Evolutionary conservation across 2,888 invertebrate genomes (phyloP).

Genomic region (Drosophila lutescens): DNA sequence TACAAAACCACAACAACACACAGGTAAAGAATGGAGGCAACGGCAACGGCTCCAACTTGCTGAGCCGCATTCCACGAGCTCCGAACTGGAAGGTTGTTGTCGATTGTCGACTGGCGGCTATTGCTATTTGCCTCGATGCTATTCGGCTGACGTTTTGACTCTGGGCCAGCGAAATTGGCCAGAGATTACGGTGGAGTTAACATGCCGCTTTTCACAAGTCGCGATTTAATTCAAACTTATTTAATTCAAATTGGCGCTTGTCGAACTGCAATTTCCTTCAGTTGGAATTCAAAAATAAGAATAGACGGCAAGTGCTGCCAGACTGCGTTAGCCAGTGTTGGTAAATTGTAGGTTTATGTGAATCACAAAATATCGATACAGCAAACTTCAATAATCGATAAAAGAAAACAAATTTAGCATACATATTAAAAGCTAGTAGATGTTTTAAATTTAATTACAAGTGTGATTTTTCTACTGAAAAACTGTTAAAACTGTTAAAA

Average conservation of each 20-base stretch:
- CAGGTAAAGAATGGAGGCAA: constrained; percentile 29
- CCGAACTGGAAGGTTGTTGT: constrained; percentile 10
- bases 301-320: constrained; percentile 1
- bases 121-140: constrained; percentile 5
- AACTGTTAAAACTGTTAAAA: no score
- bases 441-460: not conserved
- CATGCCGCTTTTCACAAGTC: not conserved
- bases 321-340: not conserved
- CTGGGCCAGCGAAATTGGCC: not conserved
- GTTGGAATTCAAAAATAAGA: constrained; percentile 11
- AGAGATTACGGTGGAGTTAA: not conserved
- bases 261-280: not conserved
- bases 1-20: not conserved
- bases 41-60: constrained; percentile 60
- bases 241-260: not conserved
- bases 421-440: no score
- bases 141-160: constrained; percentile 25
- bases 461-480: no score
- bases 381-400: not conserved
- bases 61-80: constrained; percentile 68
- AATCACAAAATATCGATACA: not conserved
- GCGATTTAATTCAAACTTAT: not conserved
- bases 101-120: not conserved
- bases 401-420: not conserved
- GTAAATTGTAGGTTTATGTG: not conserved